phyloP scores from a whole-genome alignment of 1,140 invertebrate genomes.

The Plodia interpunctella region DNA sequence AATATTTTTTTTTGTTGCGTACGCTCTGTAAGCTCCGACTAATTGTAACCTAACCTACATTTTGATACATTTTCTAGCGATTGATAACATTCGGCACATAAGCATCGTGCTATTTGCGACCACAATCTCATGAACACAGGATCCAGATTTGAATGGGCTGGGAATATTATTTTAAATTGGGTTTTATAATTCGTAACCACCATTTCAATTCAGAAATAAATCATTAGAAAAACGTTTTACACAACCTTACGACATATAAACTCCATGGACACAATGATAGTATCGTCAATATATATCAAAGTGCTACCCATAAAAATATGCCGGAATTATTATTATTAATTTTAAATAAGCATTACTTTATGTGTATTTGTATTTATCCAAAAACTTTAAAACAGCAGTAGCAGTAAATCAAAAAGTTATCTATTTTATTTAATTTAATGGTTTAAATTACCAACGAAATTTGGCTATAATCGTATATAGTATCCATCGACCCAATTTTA shows the following conservation, averaged over 20 bases:
- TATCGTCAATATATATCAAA: too few species aligned
- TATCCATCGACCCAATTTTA: background rate
- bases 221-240: background rate
- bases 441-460: background rate
- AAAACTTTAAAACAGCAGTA: background rate
- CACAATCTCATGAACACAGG: background rate
- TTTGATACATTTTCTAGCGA: conserved; percentile 12
- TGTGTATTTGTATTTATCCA: background rate
- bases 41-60: conserved; percentile 13
- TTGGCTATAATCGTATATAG: background rate
- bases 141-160: background rate
- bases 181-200: background rate
- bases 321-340: background rate
- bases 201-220: background rate
- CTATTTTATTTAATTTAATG: background rate
- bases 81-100: conserved; percentile 12
- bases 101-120: background rate
- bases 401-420: background rate
- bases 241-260: background rate
- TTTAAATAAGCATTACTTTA: background rate
- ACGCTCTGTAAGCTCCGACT: conserved; percentile 10
- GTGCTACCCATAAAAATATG: too few species aligned
- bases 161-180: background rate
- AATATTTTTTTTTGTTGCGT: background rate
- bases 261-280: too few species aligned